phyloP scores from a whole-genome alignment of 2,797 vertebrate species.

The Iguana delicatissima region DNA sequence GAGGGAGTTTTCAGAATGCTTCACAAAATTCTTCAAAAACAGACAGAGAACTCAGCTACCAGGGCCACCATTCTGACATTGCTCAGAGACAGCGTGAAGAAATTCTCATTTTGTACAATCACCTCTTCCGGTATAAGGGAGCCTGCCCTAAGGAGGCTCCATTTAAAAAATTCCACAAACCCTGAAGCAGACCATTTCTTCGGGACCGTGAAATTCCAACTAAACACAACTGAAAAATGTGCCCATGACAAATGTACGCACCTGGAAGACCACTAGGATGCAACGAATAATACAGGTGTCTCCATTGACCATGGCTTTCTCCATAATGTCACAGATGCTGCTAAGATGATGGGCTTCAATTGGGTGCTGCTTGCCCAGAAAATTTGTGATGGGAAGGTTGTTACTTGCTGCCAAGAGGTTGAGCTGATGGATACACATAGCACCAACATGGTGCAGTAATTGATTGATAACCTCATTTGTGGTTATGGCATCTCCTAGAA shows the following conservation, averaged over 20 bases:
- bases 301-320: constrained; percentile 97
- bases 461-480: constrained; percentile 97
- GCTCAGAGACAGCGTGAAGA: background rate
- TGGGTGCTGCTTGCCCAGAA: constrained; percentile 95
- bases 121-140: background rate
- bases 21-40: background rate
- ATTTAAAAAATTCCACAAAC: background rate
- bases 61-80: background rate
- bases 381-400: constrained; percentile 88
- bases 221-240: too few species aligned
- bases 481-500: constrained; percentile 90
- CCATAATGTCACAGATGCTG: constrained; percentile 99
- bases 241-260: constrained; percentile 60
- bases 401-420: constrained; percentile 92
- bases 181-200: background rate
- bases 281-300: constrained; percentile 97
- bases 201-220: background rate
- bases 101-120: background rate
- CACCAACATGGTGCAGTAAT: constrained; percentile 96
- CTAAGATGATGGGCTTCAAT: constrained; percentile 96
- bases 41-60: background rate
- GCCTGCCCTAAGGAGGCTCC: background rate
- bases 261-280: constrained; percentile 98
- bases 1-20: background rate
- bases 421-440: constrained; percentile 99